A percentile compares a stretch with the other conserved stretches of the same genome.
These are phyloP conservation scores for Trachythela sp. DNA, from an alignment of 64 coral and sea anemone species.

Conservation along the genomic window DNA sequence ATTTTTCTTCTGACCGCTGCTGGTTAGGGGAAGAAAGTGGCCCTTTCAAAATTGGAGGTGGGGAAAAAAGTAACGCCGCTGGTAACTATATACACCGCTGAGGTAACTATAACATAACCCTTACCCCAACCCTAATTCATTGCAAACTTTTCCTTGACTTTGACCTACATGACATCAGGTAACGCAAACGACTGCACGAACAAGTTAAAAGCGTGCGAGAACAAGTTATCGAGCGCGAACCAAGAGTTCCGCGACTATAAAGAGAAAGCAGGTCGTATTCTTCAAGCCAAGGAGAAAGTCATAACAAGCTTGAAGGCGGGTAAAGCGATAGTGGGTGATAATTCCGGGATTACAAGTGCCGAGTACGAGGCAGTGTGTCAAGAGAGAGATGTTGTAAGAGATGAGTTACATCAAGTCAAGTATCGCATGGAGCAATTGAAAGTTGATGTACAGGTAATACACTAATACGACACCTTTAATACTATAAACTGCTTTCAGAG, in stretches of 20 bases:
- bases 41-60: no score
- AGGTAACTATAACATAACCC: no score
- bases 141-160: not conserved
- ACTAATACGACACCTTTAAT: no score
- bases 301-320: conserved; percentile 83
- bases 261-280: conserved; percentile 92
- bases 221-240: conserved; percentile 62
- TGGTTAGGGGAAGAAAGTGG: no score
- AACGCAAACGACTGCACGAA: conserved; percentile 67
- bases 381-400: conserved; percentile 67
- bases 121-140: no score
- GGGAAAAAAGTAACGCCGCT: no score
- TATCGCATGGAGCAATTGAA: conserved; percentile 83
- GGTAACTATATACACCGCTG: no score
- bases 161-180: conserved; percentile 4
- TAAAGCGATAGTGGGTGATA: conserved; percentile 60
- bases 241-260: conserved; percentile 96
- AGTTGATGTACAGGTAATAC: conserved; percentile 86
- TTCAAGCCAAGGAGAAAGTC: conserved; percentile 93
- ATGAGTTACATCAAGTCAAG: conserved; percentile 81
- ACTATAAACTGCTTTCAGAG: no score
- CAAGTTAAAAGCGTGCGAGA: conserved; percentile 64
- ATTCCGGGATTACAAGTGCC: conserved; percentile 35
- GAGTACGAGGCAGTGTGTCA: conserved; percentile 62
- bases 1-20: no score